Conservation (phyloP, 2,113 vertebrate species). For the Synodontis membranacea region DNA sequence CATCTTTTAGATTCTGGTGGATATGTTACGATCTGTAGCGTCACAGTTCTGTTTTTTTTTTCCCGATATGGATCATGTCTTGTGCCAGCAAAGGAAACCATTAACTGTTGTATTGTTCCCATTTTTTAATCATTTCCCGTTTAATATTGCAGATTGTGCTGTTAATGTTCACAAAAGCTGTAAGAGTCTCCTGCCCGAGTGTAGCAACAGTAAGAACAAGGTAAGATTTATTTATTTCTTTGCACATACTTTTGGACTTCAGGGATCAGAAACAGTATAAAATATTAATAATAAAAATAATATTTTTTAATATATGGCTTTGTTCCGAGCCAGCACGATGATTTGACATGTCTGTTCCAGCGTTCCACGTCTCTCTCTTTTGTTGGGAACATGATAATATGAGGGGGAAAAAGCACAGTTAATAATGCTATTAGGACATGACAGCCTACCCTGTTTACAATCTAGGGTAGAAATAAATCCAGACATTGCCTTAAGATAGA, state of each 20-base stretch:
- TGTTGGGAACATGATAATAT: neutral
- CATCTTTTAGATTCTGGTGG: neutral
- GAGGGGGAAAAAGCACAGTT: neutral
- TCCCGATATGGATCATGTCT: neutral
- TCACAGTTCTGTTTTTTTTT: neutral
- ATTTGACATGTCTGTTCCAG: neutral
- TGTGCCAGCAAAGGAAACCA: neutral
- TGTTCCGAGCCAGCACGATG: fast-evolving
- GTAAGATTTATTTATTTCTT: constrained; percentile 74
- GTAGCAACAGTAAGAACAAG: constrained; percentile 81
- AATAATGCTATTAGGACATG: neutral
- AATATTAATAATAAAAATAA: too few relatives aligned
- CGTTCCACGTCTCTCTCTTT: neutral
- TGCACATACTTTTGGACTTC: too few relatives aligned
- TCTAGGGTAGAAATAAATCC: neutral
- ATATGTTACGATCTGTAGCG: neutral
- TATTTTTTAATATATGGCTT: neutral
- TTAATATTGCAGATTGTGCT: constrained; percentile 79
- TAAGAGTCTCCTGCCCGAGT: constrained; percentile 82
- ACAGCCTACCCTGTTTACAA: neutral
- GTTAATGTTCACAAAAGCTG: constrained; percentile 91
- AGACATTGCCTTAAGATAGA: neutral
- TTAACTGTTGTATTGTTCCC: neutral
- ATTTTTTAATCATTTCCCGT: neutral
- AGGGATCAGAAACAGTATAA: neutral